Percentiles rank a stretch among this genome's conserved stretches.
These are phyloP conservation scores for Hydropsyche betteni DNA, from an alignment of 2,888 invertebrate genomes.

Conservation along the genomic window DNA sequence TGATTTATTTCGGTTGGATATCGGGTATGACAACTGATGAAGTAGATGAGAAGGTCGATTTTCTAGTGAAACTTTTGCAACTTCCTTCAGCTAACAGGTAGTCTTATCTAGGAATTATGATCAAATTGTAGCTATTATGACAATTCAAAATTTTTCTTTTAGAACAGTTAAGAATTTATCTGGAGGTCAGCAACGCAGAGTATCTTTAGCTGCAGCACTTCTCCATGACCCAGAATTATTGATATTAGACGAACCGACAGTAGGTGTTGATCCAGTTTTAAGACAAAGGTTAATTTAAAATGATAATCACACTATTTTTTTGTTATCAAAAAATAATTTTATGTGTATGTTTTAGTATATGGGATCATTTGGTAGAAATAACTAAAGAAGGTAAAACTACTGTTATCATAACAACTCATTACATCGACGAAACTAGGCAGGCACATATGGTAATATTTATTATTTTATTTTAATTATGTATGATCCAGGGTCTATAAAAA, in stretches of 20 bases:
- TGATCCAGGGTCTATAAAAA: background rate
- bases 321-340: conserved; percentile 21
- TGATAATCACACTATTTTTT: background rate
- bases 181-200: conserved; percentile 89
- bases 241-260: conserved; percentile 93
- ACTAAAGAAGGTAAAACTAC: conserved; percentile 79
- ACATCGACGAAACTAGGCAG: conserved; percentile 87
- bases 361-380: conserved; percentile 85
- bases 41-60: conserved; percentile 76
- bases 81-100: conserved; percentile 65
- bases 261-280: conserved; percentile 90
- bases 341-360: conserved; percentile 69
- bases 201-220: conserved; percentile 88
- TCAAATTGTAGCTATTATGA: background rate
- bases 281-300: conserved; percentile 70
- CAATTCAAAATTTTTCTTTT: conserved; percentile 44
- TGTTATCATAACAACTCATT: conserved; percentile 88
- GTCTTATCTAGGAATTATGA: background rate
- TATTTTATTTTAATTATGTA: conserved; percentile 8
- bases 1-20: conserved; percentile 86
- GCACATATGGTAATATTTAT: conserved; percentile 75
- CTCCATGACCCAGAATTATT: conserved; percentile 89
- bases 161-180: conserved; percentile 82
- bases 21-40: conserved; percentile 76
- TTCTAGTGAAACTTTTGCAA: conserved; percentile 73